phyloP scores from a whole-genome alignment of 2,113 vertebrate genomes.

The Candoia aspera region DNA sequence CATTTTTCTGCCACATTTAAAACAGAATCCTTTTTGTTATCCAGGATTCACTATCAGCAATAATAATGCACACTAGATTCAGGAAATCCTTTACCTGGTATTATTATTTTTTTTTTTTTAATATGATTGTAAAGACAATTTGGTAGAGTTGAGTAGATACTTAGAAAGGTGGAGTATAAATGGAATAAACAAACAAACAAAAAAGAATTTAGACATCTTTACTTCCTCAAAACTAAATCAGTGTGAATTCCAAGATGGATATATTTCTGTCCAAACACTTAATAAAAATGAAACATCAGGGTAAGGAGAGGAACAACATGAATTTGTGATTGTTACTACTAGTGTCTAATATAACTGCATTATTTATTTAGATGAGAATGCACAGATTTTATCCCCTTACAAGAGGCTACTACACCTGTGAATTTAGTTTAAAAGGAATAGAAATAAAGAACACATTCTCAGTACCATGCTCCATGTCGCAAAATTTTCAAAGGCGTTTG shows the following conservation, averaged over 20 bases:
- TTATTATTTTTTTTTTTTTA: background rate
- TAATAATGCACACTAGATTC: background rate
- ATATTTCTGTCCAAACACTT: background rate
- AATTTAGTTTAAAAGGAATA: background rate
- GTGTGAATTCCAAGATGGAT: background rate
- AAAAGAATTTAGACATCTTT: background rate
- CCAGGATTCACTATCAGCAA: background rate
- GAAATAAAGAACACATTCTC: background rate
- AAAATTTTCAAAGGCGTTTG: background rate
- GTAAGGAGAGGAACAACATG: background rate
- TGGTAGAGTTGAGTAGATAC: background rate
- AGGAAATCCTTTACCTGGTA: background rate
- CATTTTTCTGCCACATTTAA: background rate
- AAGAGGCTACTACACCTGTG: background rate
- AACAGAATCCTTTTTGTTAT: background rate
- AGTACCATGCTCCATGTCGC: background rate
- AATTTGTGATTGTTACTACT: background rate
- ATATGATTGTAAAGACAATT: background rate
- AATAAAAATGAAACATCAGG: background rate
- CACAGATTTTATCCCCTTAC: background rate
- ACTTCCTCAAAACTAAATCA: background rate
- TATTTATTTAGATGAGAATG: background rate
- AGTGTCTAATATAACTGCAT: background rate
- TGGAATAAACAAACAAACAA: background rate
- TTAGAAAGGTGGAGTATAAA: background rate